Percentiles rank a stretch among this genome's conserved stretches.
Conservation (phyloP, 2,113 vertebrate genomes). For the Podiceps cristatus region DNA sequence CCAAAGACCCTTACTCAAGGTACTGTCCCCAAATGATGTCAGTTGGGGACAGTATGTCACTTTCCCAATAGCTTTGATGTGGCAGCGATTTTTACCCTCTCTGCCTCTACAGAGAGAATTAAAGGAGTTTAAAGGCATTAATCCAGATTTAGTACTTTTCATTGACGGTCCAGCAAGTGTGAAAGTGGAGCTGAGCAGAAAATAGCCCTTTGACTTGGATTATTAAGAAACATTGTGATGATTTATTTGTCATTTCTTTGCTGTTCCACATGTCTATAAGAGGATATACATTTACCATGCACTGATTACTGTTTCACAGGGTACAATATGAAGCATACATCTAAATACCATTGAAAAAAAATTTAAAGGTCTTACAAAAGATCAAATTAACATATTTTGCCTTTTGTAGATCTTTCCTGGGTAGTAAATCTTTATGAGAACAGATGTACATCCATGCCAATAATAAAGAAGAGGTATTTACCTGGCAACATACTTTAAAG, state of each 20-base stretch:
- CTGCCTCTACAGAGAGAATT: neutral
- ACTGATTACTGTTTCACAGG: neutral
- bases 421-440: neutral
- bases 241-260: neutral
- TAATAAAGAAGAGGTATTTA: neutral
- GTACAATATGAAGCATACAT: neutral
- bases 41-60: neutral
- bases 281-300: neutral
- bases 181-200: neutral
- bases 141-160: neutral
- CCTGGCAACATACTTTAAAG: neutral
- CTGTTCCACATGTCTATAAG: neutral
- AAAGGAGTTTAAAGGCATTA: neutral
- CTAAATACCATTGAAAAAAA: neutral
- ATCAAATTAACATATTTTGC: neutral
- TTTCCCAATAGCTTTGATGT: neutral
- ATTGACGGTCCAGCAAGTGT: neutral
- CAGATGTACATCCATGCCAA: neutral
- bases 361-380: neutral
- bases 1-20: neutral
- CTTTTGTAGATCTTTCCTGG: neutral
- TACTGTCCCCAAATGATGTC: neutral
- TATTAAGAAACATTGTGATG: neutral
- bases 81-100: neutral
- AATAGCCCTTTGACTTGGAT: neutral